Conservation (phyloP, 2,113 vertebrate genomes). For the Brachyhypopomus gauderio region DNA sequence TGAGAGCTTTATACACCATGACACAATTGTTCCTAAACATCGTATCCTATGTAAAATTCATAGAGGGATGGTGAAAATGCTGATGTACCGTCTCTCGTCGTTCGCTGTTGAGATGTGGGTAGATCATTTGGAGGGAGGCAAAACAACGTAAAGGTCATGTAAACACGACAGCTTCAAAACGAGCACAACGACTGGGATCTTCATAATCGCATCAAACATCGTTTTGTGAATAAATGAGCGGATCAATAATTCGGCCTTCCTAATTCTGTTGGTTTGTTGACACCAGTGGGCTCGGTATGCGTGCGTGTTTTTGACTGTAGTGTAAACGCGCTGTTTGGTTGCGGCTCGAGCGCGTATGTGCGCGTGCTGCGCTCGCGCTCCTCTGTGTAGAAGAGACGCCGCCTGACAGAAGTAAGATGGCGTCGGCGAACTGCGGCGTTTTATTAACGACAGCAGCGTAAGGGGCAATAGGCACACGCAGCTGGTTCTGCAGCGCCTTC, state of each 20-base stretch:
- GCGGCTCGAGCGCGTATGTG: background rate
- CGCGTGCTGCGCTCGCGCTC: background rate
- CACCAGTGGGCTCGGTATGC: no score
- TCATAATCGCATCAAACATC: slow-evolving; percentile 1
- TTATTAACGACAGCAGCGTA: slow-evolving; percentile 28
- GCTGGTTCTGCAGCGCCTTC: background rate
- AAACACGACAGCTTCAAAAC: background rate
- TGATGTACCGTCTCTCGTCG: background rate
- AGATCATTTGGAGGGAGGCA: background rate
- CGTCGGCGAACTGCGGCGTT: slow-evolving; percentile 61
- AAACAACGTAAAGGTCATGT: background rate
- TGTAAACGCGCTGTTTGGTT: background rate
- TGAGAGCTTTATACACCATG: no score
- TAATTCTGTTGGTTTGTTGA: background rate
- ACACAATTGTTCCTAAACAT: background rate
- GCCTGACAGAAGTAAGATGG: slow-evolving; percentile 74
- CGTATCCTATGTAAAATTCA: background rate
- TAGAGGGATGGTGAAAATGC: background rate
- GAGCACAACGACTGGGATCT: background rate
- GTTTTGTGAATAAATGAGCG: background rate
- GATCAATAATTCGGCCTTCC: background rate
- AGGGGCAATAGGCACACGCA: background rate
- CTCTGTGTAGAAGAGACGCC: slow-evolving; percentile 48
- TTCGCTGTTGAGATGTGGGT: slow-evolving; percentile 40
- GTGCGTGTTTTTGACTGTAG: no score